Evolutionary conservation across 2,113 vertebrate species (phyloP).

Genomic region (Dolichallabes microphthalmus): DNA sequence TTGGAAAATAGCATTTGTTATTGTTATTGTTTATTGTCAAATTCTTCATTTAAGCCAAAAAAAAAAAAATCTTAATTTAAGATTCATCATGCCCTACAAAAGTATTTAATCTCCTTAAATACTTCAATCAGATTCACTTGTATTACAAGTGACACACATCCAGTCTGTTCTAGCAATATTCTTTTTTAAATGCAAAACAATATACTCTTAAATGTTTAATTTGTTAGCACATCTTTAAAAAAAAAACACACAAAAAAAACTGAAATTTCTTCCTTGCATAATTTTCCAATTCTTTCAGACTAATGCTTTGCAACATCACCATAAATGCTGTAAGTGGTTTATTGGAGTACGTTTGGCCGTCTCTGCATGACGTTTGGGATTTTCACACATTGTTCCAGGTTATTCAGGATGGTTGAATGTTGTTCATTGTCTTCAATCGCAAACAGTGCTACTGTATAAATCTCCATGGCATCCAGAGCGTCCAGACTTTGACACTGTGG

Average conservation of each 20-base stretch:
- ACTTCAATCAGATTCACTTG: not conserved
- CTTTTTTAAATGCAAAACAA: not conserved
- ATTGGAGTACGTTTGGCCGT: not conserved
- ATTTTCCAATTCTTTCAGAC: not conserved
- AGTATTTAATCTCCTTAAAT: not conserved
- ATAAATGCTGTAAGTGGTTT: not conserved
- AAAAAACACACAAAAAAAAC: too few relatives aligned
- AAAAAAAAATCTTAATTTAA: not conserved
- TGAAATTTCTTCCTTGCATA: not conserved
- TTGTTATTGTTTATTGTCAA: too few relatives aligned
- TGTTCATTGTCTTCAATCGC: not conserved
- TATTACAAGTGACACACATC: not conserved
- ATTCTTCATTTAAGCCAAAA: not conserved
- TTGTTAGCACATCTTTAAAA: not conserved
- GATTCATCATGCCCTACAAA: not conserved
- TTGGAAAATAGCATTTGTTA: too few relatives aligned
- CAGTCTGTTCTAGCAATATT: not conserved
- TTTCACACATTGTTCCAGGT: not conserved
- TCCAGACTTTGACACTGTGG: not conserved
- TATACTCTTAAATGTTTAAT: not conserved
- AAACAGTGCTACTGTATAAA: not conserved
- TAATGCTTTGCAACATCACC: not conserved
- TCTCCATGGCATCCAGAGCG: not conserved
- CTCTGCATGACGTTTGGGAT: not conserved
- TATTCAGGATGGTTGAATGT: not conserved